A percentile compares a stretch with the other conserved stretches of the same genome.
Evolutionary conservation across 2,888 invertebrate genomes (phyloP).

Genomic region (Alviniconcha strummeri): DNA sequence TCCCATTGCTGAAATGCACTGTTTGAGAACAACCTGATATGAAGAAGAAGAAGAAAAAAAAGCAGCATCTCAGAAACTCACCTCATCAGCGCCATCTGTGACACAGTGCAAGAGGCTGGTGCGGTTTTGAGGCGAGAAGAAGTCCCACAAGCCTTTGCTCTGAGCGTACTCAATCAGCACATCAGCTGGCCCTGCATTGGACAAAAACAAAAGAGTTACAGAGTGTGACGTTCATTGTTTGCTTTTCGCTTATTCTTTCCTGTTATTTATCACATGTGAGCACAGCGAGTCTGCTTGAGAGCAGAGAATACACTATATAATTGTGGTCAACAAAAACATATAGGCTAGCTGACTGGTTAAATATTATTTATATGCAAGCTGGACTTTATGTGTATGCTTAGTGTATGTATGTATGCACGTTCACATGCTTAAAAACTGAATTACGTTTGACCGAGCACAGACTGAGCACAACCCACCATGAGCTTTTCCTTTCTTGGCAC

Average conservation of each 20-base stretch:
- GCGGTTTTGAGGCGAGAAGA: constrained; percentile 52
- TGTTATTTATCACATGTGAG: background rate
- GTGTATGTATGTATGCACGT: too few relatives aligned
- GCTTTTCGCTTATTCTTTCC: background rate
- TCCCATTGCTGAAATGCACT: too few relatives aligned
- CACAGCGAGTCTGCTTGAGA: background rate
- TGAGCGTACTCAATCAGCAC: constrained; percentile 52
- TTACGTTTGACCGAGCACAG: too few relatives aligned
- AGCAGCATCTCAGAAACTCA: constrained; percentile 32
- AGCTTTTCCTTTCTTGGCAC: constrained; percentile 53
- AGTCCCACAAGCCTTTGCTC: constrained; percentile 52
- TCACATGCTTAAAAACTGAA: too few relatives aligned
- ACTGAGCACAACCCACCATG: constrained; percentile 42
- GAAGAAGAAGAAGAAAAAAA: background rate
- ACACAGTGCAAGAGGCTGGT: constrained; percentile 56
- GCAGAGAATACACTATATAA: too few relatives aligned
- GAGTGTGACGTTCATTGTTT: background rate
- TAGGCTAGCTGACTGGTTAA: too few relatives aligned
- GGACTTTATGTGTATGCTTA: too few relatives aligned
- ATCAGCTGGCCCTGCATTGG: constrained; percentile 53
- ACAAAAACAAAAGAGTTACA: background rate
- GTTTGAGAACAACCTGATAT: background rate
- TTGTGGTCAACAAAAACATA: too few relatives aligned
- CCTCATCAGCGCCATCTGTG: constrained; percentile 67
- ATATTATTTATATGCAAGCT: too few relatives aligned